Conservation (phyloP, 1,140 invertebrate species). For the Melipona quadrifasciata region DNA sequence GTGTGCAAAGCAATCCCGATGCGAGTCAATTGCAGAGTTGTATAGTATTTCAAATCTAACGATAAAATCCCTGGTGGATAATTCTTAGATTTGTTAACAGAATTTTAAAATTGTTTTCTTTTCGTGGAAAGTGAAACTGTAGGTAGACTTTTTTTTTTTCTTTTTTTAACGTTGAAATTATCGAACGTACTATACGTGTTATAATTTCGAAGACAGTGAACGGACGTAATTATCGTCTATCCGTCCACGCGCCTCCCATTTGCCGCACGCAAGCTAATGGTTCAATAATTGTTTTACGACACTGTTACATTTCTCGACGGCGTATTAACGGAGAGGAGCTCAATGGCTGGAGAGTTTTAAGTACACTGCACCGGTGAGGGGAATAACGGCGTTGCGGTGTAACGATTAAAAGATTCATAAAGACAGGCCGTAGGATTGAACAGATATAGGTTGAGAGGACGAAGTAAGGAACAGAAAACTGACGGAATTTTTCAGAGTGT, state of each 20-base stretch:
- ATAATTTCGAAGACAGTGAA: neutral
- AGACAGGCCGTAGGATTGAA: neutral
- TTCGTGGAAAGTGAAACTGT: no score
- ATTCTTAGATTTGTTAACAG: no score
- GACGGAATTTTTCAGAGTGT: neutral
- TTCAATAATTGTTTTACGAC: slow-evolving; percentile 28
- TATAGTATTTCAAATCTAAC: no score
- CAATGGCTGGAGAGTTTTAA: neutral
- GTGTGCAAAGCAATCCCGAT: no score
- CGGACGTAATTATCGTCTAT: neutral
- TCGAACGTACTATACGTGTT: neutral
- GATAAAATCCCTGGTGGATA: no score
- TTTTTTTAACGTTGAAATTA: neutral
- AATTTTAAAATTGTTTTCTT: no score
- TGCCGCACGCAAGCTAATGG: neutral
- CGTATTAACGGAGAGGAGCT: neutral
- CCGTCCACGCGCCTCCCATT: neutral
- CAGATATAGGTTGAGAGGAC: neutral
- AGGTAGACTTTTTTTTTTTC: neutral
- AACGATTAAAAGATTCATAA: neutral
- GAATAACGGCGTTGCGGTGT: neutral
- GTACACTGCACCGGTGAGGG: neutral
- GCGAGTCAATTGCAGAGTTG: no score
- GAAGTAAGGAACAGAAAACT: neutral
- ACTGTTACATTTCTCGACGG: slow-evolving; percentile 18